These are phyloP conservation scores for Drosophila mimica DNA, from an alignment of 2,888 invertebrate species.

Conservation along the genomic window DNA sequence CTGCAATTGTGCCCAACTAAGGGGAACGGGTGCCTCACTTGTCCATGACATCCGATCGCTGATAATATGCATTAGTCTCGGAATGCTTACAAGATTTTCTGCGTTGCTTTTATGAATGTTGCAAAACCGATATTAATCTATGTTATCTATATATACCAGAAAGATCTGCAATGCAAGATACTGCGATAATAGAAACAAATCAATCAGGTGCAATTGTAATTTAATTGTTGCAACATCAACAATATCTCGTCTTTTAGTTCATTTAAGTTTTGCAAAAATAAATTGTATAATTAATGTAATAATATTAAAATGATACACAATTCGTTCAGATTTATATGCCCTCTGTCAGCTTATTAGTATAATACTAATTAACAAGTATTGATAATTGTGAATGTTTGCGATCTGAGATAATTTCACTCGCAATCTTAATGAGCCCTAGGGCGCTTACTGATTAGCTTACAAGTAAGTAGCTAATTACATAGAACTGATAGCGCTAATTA, in stretches of 20 bases:
- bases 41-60: not conserved
- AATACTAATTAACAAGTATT: not conserved
- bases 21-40: not conserved
- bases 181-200: not conserved
- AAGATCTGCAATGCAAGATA: not conserved
- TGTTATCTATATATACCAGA: not conserved
- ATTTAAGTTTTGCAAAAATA: not conserved
- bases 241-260: not conserved
- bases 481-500: not conserved
- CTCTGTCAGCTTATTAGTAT: not conserved
- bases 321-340: not conserved
- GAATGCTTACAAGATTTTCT: not conserved
- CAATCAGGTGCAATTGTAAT: not conserved
- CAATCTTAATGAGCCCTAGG: not conserved
- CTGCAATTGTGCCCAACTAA: not conserved
- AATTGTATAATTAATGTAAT: not conserved
- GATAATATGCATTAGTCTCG: not conserved
- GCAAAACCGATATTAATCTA: not conserved
- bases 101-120: not conserved
- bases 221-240: not conserved
- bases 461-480: not conserved
- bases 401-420: not conserved
- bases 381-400: not conserved
- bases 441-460: not conserved
- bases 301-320: not conserved